Base-by-base conservation (phyloP, 1,140 invertebrate genomes). In the Ceratina australensis region DNA sequence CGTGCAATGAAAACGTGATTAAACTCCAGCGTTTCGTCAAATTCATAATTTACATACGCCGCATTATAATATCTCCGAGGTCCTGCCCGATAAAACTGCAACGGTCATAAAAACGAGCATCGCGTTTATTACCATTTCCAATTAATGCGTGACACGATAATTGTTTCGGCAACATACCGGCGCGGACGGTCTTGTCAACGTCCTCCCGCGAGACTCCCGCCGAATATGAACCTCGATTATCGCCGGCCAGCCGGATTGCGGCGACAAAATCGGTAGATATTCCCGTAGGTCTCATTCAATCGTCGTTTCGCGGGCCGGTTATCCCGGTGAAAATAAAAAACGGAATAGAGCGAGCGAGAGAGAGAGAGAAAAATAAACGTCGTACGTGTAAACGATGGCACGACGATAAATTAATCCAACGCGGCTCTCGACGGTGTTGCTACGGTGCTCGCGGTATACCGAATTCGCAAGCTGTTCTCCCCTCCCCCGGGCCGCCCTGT, bases 401-500 rank as follows among this genome's bases (percentile, higher is more conserved):
- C 56, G 60, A 56, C 82, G 80, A 82, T 85, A 84, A 84, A 85
- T 85, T 85, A 85, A 85, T 85, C 68, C 76, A 49, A 65, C 71
- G 81, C 73, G 80, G 80, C 65, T 33, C 78, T 24, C 68, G 72
- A 69, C 63, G 66, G 28, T 33, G 54, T n/a, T 54, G 33, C 57
- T 83, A 16, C 81, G 61, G 57, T n/a, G 33, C 63, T 28, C 50
- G 78, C 52, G 65, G 72, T 81, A 61, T 75, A 81, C 79, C 78
- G 65, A 84, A 84, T 76, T 69, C 79, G 71, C 71, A 64, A 69
- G 66, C 81, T 68, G 65, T 80, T 69, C 22, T 47, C 18, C 57
- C n/a, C 20, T n/a, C n/a, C 13, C 16, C 26, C 3, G 4, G n/a
- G 15, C 15, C 20, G 3, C 20, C 16, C 15, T 50, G 10, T 24